Evolutionary conservation across 2,113 vertebrate species (phyloP), one percentile per base, ranked within the genome.

Genomic region (Rhynchomys soricoides): DNA sequence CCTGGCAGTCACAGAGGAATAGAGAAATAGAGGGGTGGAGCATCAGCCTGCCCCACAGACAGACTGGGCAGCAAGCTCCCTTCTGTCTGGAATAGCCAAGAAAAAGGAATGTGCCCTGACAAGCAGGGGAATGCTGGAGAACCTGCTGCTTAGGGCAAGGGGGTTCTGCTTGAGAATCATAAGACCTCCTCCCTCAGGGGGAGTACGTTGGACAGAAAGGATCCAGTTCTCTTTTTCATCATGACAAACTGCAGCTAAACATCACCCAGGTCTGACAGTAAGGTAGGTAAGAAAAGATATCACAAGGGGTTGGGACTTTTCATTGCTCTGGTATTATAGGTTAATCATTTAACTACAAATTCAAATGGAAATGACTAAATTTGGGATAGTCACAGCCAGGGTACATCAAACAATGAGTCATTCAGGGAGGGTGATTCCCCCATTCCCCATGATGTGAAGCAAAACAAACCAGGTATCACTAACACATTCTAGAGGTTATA

Each of bases 331-430:
- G 43, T 2, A 15, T 6, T 62, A 31, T 3, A 81, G 57, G 93
- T 97, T 96, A 98, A 97, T 95, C 70, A 96, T 97, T 97, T 66
- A 96, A 48, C 96, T 96, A 78, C 37, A 52, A 66, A 91, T 95
- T 93, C 94, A 68, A 83, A 83, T 94, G 79, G 90, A 97, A 97
- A 94, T 96, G 96, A 96, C 93, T 92, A 93, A 70, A 96, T 78
- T n/a, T 59, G 71, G 79, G 55, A 89, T 10, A 78, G 79, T 96
- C 37, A n/a, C 17, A n/a, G 75, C 52, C 81, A 91, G 1, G 59
- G 68, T 70, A 89, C 50, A 45, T 81, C 82, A 90, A 91, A 79
- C 50, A 96, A 17, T 96, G 96, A 96, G 83, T 86, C 83, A 86
- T 78, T 96, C 74, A 85, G 7, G 4, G 0, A 55, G 57, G 86